Evolutionary conservation across 2,113 vertebrate genomes (phyloP).

Genomic region (Miniopterus natalensis): DNA sequence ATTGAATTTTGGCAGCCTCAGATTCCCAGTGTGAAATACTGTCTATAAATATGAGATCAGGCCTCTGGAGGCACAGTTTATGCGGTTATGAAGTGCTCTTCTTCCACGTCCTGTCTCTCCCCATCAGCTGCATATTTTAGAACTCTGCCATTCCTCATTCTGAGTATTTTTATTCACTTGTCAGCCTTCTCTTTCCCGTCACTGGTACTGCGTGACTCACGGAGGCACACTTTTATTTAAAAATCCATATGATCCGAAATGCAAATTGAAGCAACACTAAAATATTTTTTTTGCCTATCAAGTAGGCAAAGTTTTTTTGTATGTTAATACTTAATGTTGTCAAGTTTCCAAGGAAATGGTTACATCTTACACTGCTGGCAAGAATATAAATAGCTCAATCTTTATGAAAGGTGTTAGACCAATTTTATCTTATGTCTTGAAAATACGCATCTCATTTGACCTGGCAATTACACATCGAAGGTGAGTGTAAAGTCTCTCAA

Average conservation of each 20-base stretch:
- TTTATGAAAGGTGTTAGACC: conserved; percentile 25
- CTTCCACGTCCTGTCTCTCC: background rate
- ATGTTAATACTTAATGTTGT: conserved; percentile 29
- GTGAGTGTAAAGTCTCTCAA: background rate
- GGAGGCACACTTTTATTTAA: conserved; percentile 51
- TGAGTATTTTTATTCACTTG: conserved; percentile 21
- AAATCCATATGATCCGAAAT: conserved; percentile 54
- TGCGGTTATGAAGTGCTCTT: background rate
- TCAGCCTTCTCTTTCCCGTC: conserved; percentile 55
- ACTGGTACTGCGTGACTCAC: background rate
- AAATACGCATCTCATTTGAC: conserved; percentile 48
- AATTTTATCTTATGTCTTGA: conserved; percentile 47
- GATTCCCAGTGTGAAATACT: background rate
- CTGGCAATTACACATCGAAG: background rate
- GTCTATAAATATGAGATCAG: background rate
- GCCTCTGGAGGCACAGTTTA: background rate
- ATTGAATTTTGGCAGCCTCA: background rate
- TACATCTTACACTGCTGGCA: background rate
- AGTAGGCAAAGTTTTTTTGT: background rate
- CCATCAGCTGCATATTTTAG: background rate
- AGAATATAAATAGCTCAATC: conserved; percentile 48
- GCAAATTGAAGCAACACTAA: conserved; percentile 59
- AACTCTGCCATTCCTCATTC: background rate
- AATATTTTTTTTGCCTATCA: background rate
- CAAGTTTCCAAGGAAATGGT: conserved; percentile 29